These are phyloP conservation scores for Centropus bengalensis DNA, from an alignment of 2,113 vertebrate species.

Conservation along the genomic window DNA sequence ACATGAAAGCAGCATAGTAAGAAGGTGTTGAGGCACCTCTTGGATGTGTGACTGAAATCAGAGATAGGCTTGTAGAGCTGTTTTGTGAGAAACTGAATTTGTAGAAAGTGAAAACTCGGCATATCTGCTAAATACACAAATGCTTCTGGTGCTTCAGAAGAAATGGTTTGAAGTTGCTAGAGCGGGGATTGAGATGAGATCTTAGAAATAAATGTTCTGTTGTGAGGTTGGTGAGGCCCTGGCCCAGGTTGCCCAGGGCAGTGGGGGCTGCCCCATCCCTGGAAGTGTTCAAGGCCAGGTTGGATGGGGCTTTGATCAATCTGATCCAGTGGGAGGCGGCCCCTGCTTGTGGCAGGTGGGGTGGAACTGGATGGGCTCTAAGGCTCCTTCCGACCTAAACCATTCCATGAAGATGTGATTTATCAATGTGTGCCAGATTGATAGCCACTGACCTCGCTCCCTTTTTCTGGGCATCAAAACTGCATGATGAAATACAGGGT, in stretches of 20 bases:
- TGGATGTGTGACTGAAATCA: not conserved
- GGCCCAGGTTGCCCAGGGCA: too few relatives aligned
- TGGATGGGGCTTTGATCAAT: too few relatives aligned
- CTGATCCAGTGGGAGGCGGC: too few relatives aligned
- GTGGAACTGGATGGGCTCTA: too few relatives aligned
- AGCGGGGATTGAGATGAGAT: too few relatives aligned
- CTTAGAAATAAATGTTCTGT: too few relatives aligned
- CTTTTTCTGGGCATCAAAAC: not conserved
- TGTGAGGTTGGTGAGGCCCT: too few relatives aligned
- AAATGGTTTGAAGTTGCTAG: too few relatives aligned
- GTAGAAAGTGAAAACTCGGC: not conserved
- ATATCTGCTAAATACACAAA: rapidly evolving
- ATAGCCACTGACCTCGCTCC: not conserved
- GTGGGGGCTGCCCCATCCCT: too few relatives aligned
- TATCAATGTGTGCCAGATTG: rapidly evolving
- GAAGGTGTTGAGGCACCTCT: not conserved
- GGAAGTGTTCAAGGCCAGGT: too few relatives aligned
- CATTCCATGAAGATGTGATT: rapidly evolving
- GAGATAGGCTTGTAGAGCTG: rapidly evolving
- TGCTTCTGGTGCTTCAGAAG: not conserved
- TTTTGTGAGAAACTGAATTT: rapidly evolving
- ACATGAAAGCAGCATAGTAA: not conserved
- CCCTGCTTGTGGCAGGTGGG: too few relatives aligned
- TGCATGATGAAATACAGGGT: not conserved
- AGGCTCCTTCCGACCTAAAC: too few relatives aligned